A percentile compares a stretch with the other conserved stretches of the same genome.
phyloP scores from a whole-genome alignment of 2,797 vertebrate genomes.

The Paramormyrops hopkinsi region DNA sequence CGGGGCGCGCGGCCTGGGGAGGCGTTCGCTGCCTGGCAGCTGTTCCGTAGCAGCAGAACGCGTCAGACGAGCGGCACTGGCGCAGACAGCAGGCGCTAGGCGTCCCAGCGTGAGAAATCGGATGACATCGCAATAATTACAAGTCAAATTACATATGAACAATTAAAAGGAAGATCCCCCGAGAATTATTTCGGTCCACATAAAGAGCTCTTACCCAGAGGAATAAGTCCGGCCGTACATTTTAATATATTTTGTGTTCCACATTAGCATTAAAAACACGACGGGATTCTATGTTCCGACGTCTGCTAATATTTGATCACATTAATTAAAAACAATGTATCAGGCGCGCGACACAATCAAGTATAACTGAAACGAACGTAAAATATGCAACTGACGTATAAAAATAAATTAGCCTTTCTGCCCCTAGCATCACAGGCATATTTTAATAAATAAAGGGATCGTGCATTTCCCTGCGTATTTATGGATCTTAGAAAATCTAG shows the following conservation, averaged over 20 bases:
- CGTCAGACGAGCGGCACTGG: slow-evolving; percentile 27
- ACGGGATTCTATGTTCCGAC: not conserved
- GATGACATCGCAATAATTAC: slow-evolving; percentile 31
- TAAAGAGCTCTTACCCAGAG: not conserved
- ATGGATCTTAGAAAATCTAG: slow-evolving; percentile 7
- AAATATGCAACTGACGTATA: not conserved
- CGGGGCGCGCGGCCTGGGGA: slow-evolving; percentile 48
- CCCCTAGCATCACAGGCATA: slow-evolving; percentile 9
- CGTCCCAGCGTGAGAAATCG: slow-evolving; percentile 63
- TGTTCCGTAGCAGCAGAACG: slow-evolving; percentile 62
- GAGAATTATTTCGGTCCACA: slow-evolving; percentile 39
- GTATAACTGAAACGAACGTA: slow-evolving; percentile 10
- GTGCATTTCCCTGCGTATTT: slow-evolving; percentile 7
- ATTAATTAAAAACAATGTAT: slow-evolving; percentile 4
- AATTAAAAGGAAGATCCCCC: slow-evolving; percentile 27
- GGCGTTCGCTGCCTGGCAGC: slow-evolving; percentile 65
- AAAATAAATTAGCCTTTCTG: slow-evolving; percentile 17
- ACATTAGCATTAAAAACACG: not conserved
- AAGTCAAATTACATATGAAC: slow-evolving; percentile 42
- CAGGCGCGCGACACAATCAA: not conserved
- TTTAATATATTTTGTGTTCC: not conserved
- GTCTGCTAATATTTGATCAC: slow-evolving; percentile 5
- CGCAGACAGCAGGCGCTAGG: slow-evolving; percentile 68
- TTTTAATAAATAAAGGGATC: slow-evolving; percentile 13
- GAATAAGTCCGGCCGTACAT: not conserved